These are phyloP conservation scores for Cuculus canorus DNA, from an alignment of 2,797 vertebrate species.

Conservation along the genomic window DNA sequence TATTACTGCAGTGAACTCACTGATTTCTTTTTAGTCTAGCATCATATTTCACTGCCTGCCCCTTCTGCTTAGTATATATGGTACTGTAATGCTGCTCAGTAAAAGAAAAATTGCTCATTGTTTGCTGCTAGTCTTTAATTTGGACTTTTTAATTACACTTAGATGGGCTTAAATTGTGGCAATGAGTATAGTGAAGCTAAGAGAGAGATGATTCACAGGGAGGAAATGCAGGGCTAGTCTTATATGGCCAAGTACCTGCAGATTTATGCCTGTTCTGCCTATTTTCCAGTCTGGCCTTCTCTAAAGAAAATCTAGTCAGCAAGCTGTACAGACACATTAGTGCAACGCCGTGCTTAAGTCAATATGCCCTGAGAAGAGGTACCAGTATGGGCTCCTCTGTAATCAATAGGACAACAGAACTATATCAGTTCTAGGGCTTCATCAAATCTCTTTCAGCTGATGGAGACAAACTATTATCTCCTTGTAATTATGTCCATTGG, in stretches of 20 bases:
- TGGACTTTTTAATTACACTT: constrained; percentile 39
- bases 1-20: constrained; percentile 49
- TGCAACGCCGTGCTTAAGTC: background rate
- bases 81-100: background rate
- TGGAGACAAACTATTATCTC: background rate
- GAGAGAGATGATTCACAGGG: background rate
- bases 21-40: constrained; percentile 36
- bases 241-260: background rate
- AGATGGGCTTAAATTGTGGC: constrained; percentile 25
- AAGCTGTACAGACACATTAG: background rate
- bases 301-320: background rate
- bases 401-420: background rate
- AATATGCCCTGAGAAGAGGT: background rate
- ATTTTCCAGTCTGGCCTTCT: background rate
- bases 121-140: constrained; percentile 29
- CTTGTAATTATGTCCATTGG: background rate
- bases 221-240: background rate
- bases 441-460: background rate
- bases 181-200: background rate
- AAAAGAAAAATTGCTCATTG: constrained; percentile 21
- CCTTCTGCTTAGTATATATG: background rate
- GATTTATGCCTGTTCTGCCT: background rate
- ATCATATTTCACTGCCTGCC: constrained; percentile 28
- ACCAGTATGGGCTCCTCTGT: background rate
- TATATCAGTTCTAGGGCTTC: background rate